phyloP scores from a whole-genome alignment of 2,113 vertebrate species.

The Vulpes vulpes region DNA sequence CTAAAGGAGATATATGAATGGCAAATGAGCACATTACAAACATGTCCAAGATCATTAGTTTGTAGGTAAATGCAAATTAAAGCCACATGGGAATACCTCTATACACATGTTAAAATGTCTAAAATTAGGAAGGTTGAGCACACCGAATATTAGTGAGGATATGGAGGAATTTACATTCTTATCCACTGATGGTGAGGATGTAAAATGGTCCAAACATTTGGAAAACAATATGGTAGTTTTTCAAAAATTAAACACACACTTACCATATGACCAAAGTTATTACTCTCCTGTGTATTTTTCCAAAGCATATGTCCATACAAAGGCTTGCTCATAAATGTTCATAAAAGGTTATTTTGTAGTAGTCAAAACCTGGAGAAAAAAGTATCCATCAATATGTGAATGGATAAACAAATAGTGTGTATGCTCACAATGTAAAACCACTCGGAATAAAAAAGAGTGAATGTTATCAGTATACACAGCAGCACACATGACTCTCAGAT shows the following conservation, averaged over 20 bases:
- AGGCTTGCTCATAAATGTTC: neutral
- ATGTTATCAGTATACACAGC: neutral
- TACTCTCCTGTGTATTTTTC: neutral
- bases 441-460: neutral
- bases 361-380: neutral
- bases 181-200: neutral
- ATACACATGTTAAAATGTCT: neutral
- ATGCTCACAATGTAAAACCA: neutral
- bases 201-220: neutral
- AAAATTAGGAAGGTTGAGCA: neutral
- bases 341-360: neutral
- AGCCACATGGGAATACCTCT: neutral
- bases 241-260: neutral
- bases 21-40: neutral
- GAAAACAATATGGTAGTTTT: neutral
- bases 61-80: neutral
- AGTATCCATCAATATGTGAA: neutral
- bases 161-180: neutral
- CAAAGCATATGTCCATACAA: neutral
- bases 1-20: neutral
- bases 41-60: neutral
- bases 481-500: neutral
- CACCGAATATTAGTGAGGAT: neutral
- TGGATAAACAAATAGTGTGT: neutral
- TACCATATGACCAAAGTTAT: neutral